Evolutionary conservation across 2,888 invertebrate species (phyloP).

Genomic region (Scaptomyza flava): DNA sequence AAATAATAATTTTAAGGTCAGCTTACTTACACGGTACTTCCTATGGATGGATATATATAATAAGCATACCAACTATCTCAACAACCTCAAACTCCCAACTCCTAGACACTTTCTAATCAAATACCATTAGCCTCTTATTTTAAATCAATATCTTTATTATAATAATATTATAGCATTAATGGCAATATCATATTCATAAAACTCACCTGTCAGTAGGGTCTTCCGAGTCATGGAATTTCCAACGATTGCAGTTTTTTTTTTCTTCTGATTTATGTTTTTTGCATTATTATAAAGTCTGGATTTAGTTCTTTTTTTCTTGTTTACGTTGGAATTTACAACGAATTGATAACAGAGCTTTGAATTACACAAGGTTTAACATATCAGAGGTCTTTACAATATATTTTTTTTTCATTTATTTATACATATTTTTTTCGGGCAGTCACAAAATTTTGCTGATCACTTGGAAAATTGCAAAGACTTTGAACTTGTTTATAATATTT

Average conservation of each 20-base stretch:
- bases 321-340: constrained; percentile 34
- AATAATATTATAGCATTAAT: constrained; percentile 16
- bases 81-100: too few relatives aligned
- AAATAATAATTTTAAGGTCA: too few relatives aligned
- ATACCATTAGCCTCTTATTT: background rate
- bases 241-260: constrained; percentile 43
- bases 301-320: constrained; percentile 33
- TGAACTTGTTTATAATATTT: constrained; percentile 5
- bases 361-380: constrained; percentile 41
- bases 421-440: constrained; percentile 5
- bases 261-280: constrained; percentile 5
- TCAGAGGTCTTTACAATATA: constrained; percentile 26
- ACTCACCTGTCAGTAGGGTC: constrained; percentile 44
- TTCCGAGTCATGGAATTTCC: constrained; percentile 49
- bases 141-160: background rate
- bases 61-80: too few relatives aligned
- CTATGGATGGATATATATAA: too few relatives aligned
- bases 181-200: constrained; percentile 32
- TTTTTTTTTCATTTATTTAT: constrained; percentile 15
- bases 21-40: too few relatives aligned
- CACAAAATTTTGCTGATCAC: constrained; percentile 44
- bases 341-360: constrained; percentile 51
- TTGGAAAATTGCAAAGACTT: constrained; percentile 12
- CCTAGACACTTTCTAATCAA: too few relatives aligned
- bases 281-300: constrained; percentile 9